A percentile compares a stretch with the other conserved stretches of the same genome.
Conservation (phyloP, 2,113 vertebrate species). For the Sapayoa aenigma region DNA sequence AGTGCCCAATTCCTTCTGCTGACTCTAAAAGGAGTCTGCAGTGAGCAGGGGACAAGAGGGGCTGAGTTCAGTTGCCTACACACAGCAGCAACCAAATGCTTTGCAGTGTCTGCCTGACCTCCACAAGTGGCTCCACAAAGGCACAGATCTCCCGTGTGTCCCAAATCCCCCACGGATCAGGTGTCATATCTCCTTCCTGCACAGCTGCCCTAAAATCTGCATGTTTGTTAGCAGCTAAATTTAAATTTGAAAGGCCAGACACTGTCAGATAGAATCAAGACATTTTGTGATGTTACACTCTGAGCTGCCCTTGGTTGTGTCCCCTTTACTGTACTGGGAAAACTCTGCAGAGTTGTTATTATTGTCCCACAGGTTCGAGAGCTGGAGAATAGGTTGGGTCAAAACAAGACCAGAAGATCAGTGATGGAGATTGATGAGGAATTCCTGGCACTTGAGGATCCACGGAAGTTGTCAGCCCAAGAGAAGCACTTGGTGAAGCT, state of each 20-base stretch:
- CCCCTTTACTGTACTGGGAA: background rate
- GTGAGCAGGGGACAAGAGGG: background rate
- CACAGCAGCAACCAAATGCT: background rate
- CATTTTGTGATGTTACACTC: background rate
- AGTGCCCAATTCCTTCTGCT: background rate
- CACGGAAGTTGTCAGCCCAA: conserved; percentile 72
- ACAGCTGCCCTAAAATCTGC: background rate
- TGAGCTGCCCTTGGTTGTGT: background rate
- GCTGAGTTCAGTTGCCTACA: background rate
- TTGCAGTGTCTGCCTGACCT: background rate
- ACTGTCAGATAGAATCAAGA: background rate
- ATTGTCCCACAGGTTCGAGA: conserved; percentile 80
- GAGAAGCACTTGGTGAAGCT: conserved; percentile 85
- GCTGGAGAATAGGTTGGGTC: conserved; percentile 84
- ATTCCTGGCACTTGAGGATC: background rate
- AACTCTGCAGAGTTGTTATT: background rate
- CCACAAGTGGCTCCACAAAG: background rate
- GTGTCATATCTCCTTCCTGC: background rate
- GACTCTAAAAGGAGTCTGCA: background rate
- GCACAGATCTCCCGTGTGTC: background rate
- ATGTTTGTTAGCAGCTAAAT: background rate
- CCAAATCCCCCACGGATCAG: background rate
- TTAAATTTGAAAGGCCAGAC: background rate
- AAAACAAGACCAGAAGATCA: conserved; percentile 56
- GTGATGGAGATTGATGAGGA: conserved; percentile 63